A percentile compares a stretch with the other conserved stretches of the same genome.
phyloP scores from a whole-genome alignment of 1,140 invertebrate genomes.

The Neocloeon triangulifer region DNA sequence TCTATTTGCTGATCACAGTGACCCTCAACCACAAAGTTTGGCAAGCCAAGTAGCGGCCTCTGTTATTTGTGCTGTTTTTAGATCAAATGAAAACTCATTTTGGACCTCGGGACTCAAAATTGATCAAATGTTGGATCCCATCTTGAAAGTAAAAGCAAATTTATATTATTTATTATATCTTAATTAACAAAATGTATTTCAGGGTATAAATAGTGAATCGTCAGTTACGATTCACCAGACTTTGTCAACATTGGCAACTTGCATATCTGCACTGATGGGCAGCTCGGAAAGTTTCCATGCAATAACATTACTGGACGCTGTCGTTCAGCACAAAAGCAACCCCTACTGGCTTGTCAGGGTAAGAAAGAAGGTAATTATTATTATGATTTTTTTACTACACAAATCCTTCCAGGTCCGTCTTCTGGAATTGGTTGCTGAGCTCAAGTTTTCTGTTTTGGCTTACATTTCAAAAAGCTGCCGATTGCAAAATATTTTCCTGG shows the following conservation, averaged over 20 bases:
- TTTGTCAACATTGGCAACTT: constrained; percentile 27
- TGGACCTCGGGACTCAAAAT: constrained; percentile 7
- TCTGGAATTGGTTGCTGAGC: constrained; percentile 3
- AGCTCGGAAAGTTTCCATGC: constrained; percentile 25
- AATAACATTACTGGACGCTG: constrained; percentile 28
- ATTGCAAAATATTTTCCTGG: constrained; percentile 13
- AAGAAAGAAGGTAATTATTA: constrained; percentile 16
- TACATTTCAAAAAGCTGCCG: background rate
- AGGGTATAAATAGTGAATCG: constrained; percentile 41
- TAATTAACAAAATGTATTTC: no score
- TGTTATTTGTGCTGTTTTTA: no score
- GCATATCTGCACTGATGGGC: constrained; percentile 33
- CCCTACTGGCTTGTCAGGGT: constrained; percentile 76
- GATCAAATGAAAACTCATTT: no score
- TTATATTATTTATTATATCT: constrained; percentile 6
- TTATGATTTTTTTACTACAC: constrained; percentile 12
- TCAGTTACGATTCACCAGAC: constrained; percentile 41
- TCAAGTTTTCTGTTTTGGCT: no score
- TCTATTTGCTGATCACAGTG: constrained; percentile 42
- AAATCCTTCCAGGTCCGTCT: constrained; percentile 15
- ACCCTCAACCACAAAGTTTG: constrained; percentile 62
- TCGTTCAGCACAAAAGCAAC: constrained; percentile 41
- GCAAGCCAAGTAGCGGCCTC: no score
- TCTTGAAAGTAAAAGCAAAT: constrained; percentile 10
- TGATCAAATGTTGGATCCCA: constrained; percentile 7